phyloP scores from a whole-genome alignment of 2,113 vertebrate genomes.

The Centropus bengalensis region DNA sequence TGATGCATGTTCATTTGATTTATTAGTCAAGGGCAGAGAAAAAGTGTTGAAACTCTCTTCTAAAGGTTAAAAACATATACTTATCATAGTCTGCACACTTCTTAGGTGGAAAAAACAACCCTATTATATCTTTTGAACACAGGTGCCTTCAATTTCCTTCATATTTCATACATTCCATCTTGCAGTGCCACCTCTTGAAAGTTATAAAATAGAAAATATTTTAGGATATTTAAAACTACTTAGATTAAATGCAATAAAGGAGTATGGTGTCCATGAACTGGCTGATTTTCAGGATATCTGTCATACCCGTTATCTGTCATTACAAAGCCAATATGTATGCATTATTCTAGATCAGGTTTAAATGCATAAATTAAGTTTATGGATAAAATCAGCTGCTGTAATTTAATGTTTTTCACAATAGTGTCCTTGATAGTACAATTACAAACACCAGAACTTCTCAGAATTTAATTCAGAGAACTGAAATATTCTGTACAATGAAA shows the following conservation, averaged over 20 bases:
- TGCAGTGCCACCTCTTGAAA: neutral
- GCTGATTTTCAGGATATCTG: neutral
- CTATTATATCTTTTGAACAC: neutral
- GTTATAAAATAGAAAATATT: neutral
- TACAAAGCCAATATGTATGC: neutral
- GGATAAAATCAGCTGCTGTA: neutral
- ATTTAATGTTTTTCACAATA: neutral
- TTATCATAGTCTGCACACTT: neutral
- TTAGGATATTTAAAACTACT: neutral
- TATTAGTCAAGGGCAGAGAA: neutral
- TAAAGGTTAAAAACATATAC: conserved; percentile 9
- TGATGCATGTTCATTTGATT: neutral
- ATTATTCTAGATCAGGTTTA: neutral
- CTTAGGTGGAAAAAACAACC: neutral
- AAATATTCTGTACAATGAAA: neutral
- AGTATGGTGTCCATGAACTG: neutral
- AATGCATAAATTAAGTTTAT: conserved; percentile 23
- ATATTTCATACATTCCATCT: neutral
- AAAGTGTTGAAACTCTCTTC: neutral
- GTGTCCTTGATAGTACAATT: neutral
- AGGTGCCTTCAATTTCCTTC: conserved; percentile 22
- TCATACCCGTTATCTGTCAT: neutral
- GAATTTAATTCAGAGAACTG: neutral
- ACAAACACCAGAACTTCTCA: neutral
- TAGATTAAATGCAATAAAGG: conserved; percentile 8